These are phyloP conservation scores for Encarsia formosa DNA, from an alignment of 2,888 invertebrate species.

Conservation along the genomic window DNA sequence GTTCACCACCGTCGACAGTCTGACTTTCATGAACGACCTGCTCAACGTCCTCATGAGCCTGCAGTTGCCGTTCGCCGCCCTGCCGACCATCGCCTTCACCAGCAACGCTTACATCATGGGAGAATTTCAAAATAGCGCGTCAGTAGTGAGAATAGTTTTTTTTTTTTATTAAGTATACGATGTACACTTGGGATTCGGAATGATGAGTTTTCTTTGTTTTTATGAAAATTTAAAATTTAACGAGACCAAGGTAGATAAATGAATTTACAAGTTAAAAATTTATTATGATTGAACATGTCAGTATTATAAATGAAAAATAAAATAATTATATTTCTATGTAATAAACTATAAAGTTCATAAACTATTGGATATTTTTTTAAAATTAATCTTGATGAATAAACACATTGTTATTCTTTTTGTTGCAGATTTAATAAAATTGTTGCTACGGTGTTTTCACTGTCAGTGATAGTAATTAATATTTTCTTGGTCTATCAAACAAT, in stretches of 20 bases:
- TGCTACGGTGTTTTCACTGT: slow-evolving; percentile 6
- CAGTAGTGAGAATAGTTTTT: slow-evolving; percentile 42
- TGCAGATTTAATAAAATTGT: slow-evolving; percentile 9
- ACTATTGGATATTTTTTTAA: too few relatives aligned
- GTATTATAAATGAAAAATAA: too few relatives aligned
- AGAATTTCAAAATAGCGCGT: slow-evolving; percentile 76
- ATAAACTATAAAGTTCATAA: too few relatives aligned
- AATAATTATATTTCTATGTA: too few relatives aligned
- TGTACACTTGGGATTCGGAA: not conserved
- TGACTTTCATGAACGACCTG: slow-evolving; percentile 78
- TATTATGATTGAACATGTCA: too few relatives aligned
- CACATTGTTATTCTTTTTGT: too few relatives aligned
- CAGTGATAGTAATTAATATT: slow-evolving; percentile 12
- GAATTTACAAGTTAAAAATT: too few relatives aligned
- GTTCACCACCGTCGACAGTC: slow-evolving; percentile 62
- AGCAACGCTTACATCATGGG: slow-evolving; percentile 76
- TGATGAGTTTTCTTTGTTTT: too few relatives aligned
- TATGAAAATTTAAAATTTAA: too few relatives aligned
- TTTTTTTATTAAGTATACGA: slow-evolving; percentile 8
- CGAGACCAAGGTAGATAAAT: too few relatives aligned
- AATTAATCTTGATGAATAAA: too few relatives aligned
- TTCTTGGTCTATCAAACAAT: slow-evolving; percentile 2
- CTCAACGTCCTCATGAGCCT: slow-evolving; percentile 83
- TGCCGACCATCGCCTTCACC: slow-evolving; percentile 83
- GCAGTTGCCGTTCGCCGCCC: slow-evolving; percentile 80